A percentile compares a stretch with the other conserved stretches of the same genome.
These are phyloP conservation scores for Arrhamphus sclerolepis DNA, from an alignment of 2,797 vertebrate species.

Conservation along the genomic window DNA sequence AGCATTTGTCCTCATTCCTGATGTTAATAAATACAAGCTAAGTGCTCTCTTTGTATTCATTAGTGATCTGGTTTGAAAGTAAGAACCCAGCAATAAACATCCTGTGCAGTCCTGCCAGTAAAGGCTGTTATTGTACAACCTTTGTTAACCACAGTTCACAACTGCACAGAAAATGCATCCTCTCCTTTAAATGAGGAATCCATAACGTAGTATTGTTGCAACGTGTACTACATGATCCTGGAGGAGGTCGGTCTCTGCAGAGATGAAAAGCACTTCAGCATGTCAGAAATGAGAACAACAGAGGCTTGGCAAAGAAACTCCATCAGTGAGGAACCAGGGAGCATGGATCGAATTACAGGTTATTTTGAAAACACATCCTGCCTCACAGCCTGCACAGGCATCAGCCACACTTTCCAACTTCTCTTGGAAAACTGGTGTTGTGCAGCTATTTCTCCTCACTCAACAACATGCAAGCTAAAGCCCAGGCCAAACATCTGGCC, in stretches of 20 bases:
- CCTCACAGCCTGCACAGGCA: slow-evolving; percentile 23
- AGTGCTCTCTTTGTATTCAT: background rate
- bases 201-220: slow-evolving; percentile 11
- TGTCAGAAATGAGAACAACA: slow-evolving; percentile 51
- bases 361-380: slow-evolving; percentile 45
- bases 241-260: slow-evolving; percentile 24
- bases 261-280: slow-evolving; percentile 46
- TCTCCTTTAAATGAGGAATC: slow-evolving; percentile 26
- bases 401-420: slow-evolving; percentile 27
- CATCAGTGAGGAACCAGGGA: slow-evolving; percentile 38
- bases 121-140: slow-evolving; percentile 29
- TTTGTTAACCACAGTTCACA: slow-evolving; percentile 21
- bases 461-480: slow-evolving; percentile 15
- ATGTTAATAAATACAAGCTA: background rate
- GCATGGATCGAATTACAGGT: slow-evolving; percentile 48
- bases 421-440: slow-evolving; percentile 14
- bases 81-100: too few relatives aligned
- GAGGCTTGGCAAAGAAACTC: slow-evolving; percentile 32
- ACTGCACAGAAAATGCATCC: slow-evolving; percentile 21
- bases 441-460: slow-evolving; percentile 31
- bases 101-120: slow-evolving; percentile 2
- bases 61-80: slow-evolving; percentile 7
- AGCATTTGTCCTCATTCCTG: too few relatives aligned
- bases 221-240: slow-evolving; percentile 21
- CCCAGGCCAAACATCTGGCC: slow-evolving; percentile 30